These are phyloP conservation scores for Leptopilina drosophilae DNA, from an alignment of 2,888 invertebrate genomes.

Conservation along the genomic window DNA sequence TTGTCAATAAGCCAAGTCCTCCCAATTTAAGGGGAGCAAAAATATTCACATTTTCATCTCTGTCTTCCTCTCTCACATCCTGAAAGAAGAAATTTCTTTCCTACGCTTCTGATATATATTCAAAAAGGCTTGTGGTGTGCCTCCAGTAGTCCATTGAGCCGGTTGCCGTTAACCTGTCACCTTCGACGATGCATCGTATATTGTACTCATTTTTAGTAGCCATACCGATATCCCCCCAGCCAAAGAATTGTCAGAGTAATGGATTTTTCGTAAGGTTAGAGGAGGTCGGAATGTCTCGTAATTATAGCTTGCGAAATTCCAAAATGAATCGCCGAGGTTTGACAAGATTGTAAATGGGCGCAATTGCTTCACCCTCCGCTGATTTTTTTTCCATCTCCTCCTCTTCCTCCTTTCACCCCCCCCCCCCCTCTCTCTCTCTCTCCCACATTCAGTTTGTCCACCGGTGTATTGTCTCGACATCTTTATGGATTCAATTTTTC, in stretches of 20 bases:
- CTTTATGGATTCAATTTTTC: conserved; percentile 38
- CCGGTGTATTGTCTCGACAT: conserved; percentile 28
- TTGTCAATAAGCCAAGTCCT: no score
- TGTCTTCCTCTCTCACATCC: no score
- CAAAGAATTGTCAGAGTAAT: conserved; percentile 47
- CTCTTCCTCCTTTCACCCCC: neutral
- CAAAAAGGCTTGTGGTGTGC: conserved; percentile 6
- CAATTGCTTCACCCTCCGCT: conserved; percentile 27
- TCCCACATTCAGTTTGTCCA: conserved; percentile 41
- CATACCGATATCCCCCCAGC: conserved; percentile 49
- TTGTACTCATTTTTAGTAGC: conserved; percentile 56
- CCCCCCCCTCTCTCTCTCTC: neutral
- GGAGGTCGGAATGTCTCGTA: conserved; percentile 52
- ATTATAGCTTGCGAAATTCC: conserved; percentile 62
- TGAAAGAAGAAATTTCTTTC: no score
- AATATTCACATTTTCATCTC: no score
- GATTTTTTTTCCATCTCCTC: conserved; percentile 48
- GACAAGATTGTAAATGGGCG: conserved; percentile 56
- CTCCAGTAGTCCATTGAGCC: conserved; percentile 50
- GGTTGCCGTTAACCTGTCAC: conserved; percentile 56
- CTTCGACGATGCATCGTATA: conserved; percentile 53
- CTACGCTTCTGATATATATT: no score
- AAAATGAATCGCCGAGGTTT: conserved; percentile 55
- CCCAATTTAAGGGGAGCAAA: no score
- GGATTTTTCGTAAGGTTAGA: conserved; percentile 44